Base-by-base conservation (phyloP, 2,888 invertebrate genomes). In the Eupithecia vulgata region DNA sequence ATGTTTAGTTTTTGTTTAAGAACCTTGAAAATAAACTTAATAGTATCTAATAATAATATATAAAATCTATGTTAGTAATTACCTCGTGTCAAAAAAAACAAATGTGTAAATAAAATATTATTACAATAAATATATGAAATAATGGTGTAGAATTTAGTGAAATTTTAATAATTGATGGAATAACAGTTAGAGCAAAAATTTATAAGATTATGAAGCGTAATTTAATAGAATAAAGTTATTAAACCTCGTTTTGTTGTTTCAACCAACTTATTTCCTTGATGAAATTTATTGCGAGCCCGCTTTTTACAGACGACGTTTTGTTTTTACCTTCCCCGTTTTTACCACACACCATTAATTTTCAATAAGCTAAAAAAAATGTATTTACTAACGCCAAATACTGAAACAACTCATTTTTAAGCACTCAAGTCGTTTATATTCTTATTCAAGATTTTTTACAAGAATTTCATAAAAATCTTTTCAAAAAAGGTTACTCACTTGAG, bases 171-270 rank as follows among this genome's bases (percentile, higher is more conserved):
- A 65, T 65, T 70, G 52, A 17, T 40, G 52, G 52, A 64, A 67
- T 21, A 21, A n/a, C 57, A 40, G 40, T 30, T 42, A 61, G 10
- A 17, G 42, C n/a, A 17, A 35, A 52, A 10, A 57, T 68, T 65
- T 45, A 37, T 65, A 34, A 21, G 34, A 67, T 40, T 67, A 70
- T 25, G 34, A 64, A 67, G 45, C 30, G 64, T 74, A 74, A 74
- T 74, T 70, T 70, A 64, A 68, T 67, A 21, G 7, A 74, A 74
- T 74, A 71, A 74, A 74, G 30, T 66, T 68, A 65, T 68, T 17
- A 45, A 71, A 68, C 59, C 52, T 57, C 21, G 21, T 45, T 67
- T 64, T 64, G 67, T 70, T 68, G 64, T 73, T 64, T 73, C 30
- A 64, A 67, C 67, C 17, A 35, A 67, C 48, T 62, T 42, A 21